Percentiles rank a stretch among this genome's conserved stretches.
These are phyloP conservation scores for Petrolisthes cinctipes DNA, from an alignment of 2,888 invertebrate genomes.

Conservation along the genomic window DNA sequence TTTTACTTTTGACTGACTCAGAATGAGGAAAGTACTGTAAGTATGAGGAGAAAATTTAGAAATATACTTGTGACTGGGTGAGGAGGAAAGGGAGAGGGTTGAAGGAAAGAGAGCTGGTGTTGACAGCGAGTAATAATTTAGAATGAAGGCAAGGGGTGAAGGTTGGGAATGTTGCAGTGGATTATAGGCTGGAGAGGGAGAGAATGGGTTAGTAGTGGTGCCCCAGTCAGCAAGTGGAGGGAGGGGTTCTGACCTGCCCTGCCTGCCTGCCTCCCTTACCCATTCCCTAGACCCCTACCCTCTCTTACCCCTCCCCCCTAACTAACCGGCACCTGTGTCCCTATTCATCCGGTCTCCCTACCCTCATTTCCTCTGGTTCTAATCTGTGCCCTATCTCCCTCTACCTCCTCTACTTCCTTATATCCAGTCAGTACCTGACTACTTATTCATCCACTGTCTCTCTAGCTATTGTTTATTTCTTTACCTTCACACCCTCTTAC, in stretches of 20 bases:
- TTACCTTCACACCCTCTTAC: too few relatives aligned
- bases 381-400: background rate
- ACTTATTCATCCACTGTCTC: too few relatives aligned
- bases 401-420: background rate
- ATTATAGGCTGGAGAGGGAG: too few relatives aligned
- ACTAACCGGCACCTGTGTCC: background rate
- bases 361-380: too few relatives aligned
- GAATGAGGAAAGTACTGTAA: background rate
- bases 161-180: background rate
- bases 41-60: background rate
- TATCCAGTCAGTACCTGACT: too few relatives aligned
- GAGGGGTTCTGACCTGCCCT: background rate
- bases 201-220: background rate
- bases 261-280: slow-evolving; percentile 12
- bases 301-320: background rate
- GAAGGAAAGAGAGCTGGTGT: background rate
- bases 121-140: background rate
- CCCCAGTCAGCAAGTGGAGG: background rate
- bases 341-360: too few relatives aligned
- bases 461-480: too few relatives aligned
- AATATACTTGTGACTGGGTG: background rate
- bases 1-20: background rate
- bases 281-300: background rate
- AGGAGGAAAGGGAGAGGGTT: background rate
- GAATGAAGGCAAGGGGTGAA: background rate